Evolutionary conservation across 1,140 invertebrate species (phyloP).

Genomic region (Drosophila yakuba): DNA sequence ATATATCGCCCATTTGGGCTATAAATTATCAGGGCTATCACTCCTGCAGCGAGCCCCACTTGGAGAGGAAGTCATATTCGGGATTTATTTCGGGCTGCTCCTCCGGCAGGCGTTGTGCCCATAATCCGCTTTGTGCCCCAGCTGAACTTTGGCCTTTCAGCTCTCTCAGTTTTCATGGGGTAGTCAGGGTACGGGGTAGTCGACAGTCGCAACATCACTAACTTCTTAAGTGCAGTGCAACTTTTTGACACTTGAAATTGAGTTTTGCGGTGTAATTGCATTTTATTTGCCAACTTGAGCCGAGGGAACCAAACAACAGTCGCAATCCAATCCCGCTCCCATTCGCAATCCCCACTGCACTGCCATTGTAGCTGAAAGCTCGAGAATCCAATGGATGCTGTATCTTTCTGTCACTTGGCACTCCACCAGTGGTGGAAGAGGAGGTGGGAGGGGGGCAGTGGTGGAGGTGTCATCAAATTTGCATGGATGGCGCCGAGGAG

Average conservation of each 20-base stretch:
- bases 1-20: conserved; percentile 65
- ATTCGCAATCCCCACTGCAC: conserved; percentile 20
- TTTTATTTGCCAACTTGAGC: conserved; percentile 67
- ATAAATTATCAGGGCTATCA: conserved; percentile 46
- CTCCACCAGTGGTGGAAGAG: not conserved
- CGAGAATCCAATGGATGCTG: conserved; percentile 12
- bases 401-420: conserved; percentile 33
- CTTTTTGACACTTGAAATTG: conserved; percentile 82
- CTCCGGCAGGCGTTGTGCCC: conserved; percentile 19
- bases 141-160: conserved; percentile 38
- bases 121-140: conserved; percentile 63
- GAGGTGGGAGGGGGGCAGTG: not conserved
- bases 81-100: conserved; percentile 18
- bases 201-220: conserved; percentile 29
- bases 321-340: conserved; percentile 39
- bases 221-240: conserved; percentile 81
- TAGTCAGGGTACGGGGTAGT: not conserved
- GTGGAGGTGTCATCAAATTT: conserved; percentile 67
- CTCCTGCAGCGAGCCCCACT: conserved; percentile 22
- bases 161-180: conserved; percentile 1
- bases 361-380: conserved; percentile 19
- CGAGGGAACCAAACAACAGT: conserved; percentile 50
- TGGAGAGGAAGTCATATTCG: conserved; percentile 46
- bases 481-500: conserved; percentile 47
- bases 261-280: conserved; percentile 82